Base-by-base conservation (phyloP, 2,888 invertebrate species). In the Strigamia crassipes region DNA sequence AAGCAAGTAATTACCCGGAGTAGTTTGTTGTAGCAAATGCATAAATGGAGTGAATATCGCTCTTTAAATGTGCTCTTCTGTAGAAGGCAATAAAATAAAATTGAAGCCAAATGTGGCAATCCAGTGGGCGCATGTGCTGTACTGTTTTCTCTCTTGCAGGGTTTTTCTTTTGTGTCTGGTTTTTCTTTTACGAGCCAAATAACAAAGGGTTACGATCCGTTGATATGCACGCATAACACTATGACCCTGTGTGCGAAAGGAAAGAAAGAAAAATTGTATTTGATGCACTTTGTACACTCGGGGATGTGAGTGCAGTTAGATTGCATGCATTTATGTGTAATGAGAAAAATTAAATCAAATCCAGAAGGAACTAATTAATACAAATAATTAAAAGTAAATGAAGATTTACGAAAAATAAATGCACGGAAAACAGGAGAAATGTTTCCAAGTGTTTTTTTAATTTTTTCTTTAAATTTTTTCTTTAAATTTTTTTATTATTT, bases 161-260 rank as follows among this genome's bases (percentile, higher is more conserved):
- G 9, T 66, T 66, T 66, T 66, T 66, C 21, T 21, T 66, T 66
- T 66, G 61, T 66, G 61, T 66, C 21, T 66, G 61, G 61, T 21
- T n/a, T 66, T 66, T 18, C 61, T 66, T 66, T 66, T 66, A 66
- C 8, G 61, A 66, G 21, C 18, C 61, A 66, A 66, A 66, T 66
- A 66, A 66, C 23, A 66, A 66, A 66, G 61, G 61, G 61, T 66
- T 66, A 66, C 61, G 61, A 66, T 66, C 61, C 61, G 61, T 66
- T 66, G 61, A 66, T 66, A 66, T 66, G 61, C 21, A 23, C 61
- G 61, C 18, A 66, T 66, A 66, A 66, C 61, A 18, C 61, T 18
- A 23, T 66, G 46, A 66, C 61, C 61, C 61, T 18, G 12, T 66
- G 46, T 46, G 5, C 9, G 15, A 46, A 46, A n/a, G 46, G 12